phyloP scores from a whole-genome alignment of 2,888 invertebrate genomes.

The Parapristionchus giblindavisi region DNA sequence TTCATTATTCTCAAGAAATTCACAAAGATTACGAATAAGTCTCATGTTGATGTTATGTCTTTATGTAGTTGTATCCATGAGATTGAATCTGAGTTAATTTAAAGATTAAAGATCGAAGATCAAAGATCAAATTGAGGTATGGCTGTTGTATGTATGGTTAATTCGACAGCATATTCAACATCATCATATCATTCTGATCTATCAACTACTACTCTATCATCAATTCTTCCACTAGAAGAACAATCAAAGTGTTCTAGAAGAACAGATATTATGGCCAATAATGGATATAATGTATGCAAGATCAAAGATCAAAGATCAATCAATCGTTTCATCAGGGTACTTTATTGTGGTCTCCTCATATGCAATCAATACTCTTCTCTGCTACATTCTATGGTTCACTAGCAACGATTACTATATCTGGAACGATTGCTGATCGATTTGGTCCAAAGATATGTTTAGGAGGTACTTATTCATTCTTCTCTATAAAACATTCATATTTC shows the following conservation, averaged over 20 bases:
- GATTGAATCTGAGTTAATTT: slow-evolving; percentile 40
- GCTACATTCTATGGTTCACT: slow-evolving; percentile 60
- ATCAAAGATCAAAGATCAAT: too few species aligned
- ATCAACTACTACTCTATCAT: too few species aligned
- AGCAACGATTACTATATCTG: slow-evolving; percentile 52
- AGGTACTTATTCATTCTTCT: slow-evolving; percentile 2
- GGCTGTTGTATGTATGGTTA: slow-evolving; percentile 61
- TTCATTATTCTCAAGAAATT: slow-evolving; percentile 31
- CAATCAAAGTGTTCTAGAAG: slow-evolving; percentile 2
- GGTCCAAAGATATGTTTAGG: slow-evolving; percentile 57
- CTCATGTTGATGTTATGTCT: slow-evolving; percentile 39
- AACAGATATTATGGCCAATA: not conserved
- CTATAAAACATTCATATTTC: not conserved
- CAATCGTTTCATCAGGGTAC: slow-evolving; percentile 50
- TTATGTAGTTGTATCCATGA: slow-evolving; percentile 43
- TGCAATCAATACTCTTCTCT: slow-evolving; percentile 57
- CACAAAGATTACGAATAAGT: slow-evolving; percentile 33
- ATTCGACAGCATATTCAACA: slow-evolving; percentile 45
- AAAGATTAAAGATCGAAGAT: not conserved
- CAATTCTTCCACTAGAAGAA: not conserved
- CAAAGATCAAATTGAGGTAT: slow-evolving; percentile 42
- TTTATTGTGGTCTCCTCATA: slow-evolving; percentile 53
- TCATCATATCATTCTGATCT: too few species aligned
- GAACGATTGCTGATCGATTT: slow-evolving; percentile 56
- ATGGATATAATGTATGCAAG: slow-evolving; percentile 29